Evolutionary conservation across 1,140 invertebrate genomes (phyloP).

Genomic region (Pygmarrhopalites habei): DNA sequence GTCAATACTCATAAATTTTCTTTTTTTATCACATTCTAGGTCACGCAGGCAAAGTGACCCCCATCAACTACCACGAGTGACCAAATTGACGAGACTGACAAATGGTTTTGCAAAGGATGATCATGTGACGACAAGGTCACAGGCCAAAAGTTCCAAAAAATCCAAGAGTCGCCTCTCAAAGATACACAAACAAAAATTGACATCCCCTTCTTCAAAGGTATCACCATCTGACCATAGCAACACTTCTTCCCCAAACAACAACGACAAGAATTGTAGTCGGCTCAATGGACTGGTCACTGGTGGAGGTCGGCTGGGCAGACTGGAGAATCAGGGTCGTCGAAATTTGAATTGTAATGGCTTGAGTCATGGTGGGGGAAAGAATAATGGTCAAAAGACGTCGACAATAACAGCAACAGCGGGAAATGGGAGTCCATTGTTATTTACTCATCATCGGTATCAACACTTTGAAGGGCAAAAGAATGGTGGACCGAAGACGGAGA

Average conservation of each 20-base stretch:
- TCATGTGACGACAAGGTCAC: slow-evolving; percentile 28
- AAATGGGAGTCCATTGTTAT: too few relatives aligned
- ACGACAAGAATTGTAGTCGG: background rate
- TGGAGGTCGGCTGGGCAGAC: background rate
- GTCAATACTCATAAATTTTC: background rate
- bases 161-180: slow-evolving; percentile 5
- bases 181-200: slow-evolving; percentile 7
- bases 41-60: slow-evolving; percentile 24
- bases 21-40: slow-evolving; percentile 20
- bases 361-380: too few relatives aligned
- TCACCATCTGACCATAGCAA: background rate
- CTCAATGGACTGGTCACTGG: background rate
- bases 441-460: too few relatives aligned
- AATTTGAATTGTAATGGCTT: too few relatives aligned
- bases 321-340: too few relatives aligned
- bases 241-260: background rate
- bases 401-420: too few relatives aligned
- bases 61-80: slow-evolving; percentile 11
- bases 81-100: slow-evolving; percentile 24
- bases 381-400: too few relatives aligned
- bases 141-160: slow-evolving; percentile 21
- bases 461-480: too few relatives aligned
- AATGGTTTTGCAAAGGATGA: slow-evolving; percentile 25
- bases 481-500: too few relatives aligned
- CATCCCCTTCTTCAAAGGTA: background rate